Percentiles rank a stretch among this genome's conserved stretches.
phyloP scores from a whole-genome alignment of 2,888 invertebrate species.

The Tetropium fuscum region DNA sequence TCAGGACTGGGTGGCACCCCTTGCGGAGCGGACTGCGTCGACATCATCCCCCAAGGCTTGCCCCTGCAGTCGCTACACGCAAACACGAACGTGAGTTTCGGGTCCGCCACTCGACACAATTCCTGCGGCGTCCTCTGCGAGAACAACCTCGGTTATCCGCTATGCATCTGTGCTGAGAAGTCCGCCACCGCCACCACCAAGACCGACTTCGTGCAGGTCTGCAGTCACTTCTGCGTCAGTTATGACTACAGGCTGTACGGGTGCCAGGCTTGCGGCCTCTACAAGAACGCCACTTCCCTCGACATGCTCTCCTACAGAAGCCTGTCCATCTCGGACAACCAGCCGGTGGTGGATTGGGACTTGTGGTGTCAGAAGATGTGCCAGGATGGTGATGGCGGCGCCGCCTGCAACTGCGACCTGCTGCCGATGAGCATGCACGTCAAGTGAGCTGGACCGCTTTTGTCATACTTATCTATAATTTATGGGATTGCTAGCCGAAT shows the following conservation, averaged over 20 bases:
- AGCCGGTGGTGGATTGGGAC: constrained; percentile 69
- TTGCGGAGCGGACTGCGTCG: constrained; percentile 69
- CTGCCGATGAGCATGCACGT: constrained; percentile 67
- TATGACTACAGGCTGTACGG: constrained; percentile 60
- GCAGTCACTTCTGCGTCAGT: constrained; percentile 67
- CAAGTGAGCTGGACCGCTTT: constrained; percentile 2
- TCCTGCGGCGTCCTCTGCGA: constrained; percentile 74
- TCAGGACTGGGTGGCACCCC: constrained; percentile 69
- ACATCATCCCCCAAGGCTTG: constrained; percentile 68
- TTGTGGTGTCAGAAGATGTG: constrained; percentile 76
- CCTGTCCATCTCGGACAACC: neutral
- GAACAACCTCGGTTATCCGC: constrained; percentile 72
- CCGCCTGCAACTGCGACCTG: constrained; percentile 81
- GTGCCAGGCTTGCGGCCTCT: constrained; percentile 50
- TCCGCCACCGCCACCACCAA: constrained; percentile 28
- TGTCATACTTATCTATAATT: neutral
- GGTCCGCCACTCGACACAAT: constrained; percentile 65
- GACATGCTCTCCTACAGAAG: neutral
- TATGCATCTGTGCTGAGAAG: constrained; percentile 66
- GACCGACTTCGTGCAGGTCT: constrained; percentile 67
- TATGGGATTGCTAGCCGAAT: constrained; percentile 9
- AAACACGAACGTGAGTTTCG: constrained; percentile 24
- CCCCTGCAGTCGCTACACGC: constrained; percentile 43
- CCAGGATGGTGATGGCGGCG: constrained; percentile 78
- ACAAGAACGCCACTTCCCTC: constrained; percentile 24